These are phyloP conservation scores for Bombylius major DNA, from an alignment of 2,888 invertebrate genomes.

Conservation along the genomic window DNA sequence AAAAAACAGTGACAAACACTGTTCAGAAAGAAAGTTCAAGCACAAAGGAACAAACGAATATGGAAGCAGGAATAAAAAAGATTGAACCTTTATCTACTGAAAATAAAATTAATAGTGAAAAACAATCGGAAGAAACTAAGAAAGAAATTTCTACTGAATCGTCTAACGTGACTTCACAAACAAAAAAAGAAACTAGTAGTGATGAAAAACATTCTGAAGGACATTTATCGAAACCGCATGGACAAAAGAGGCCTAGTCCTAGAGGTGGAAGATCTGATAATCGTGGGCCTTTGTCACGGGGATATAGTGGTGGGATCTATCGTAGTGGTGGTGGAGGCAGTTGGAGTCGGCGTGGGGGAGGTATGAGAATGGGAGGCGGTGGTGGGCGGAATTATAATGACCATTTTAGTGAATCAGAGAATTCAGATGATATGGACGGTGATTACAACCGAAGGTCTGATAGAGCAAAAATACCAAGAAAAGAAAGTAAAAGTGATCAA, in stretches of 20 bases:
- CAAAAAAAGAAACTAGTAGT: slow-evolving; percentile 1
- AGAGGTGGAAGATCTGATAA: slow-evolving; percentile 41
- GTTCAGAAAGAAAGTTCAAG: neutral
- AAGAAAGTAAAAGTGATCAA: slow-evolving; percentile 26
- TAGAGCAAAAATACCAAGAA: slow-evolving; percentile 39
- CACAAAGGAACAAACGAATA: neutral
- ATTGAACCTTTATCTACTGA: neutral
- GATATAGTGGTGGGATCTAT: slow-evolving; percentile 40
- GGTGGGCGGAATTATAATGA: slow-evolving; percentile 34
- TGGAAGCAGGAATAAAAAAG: neutral
- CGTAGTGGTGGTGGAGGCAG: slow-evolving; percentile 40
- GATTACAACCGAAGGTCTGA: slow-evolving; percentile 44
- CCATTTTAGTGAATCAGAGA: slow-evolving; percentile 48
- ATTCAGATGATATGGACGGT: slow-evolving; percentile 56
- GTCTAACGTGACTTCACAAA: neutral
- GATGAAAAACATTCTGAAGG: neutral
- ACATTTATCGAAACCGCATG: slow-evolving; percentile 3
- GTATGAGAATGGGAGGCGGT: slow-evolving; percentile 23
- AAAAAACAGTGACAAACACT: neutral
- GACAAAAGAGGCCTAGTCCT: slow-evolving; percentile 25
- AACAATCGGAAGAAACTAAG: slow-evolving; percentile 12
- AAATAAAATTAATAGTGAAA: slow-evolving; percentile 5
- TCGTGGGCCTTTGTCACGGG: slow-evolving; percentile 31
- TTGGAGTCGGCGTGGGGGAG: slow-evolving; percentile 30
- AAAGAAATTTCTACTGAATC: neutral